Conservation (phyloP, 2,113 vertebrate genomes). For the Antechinus flavipes region DNA sequence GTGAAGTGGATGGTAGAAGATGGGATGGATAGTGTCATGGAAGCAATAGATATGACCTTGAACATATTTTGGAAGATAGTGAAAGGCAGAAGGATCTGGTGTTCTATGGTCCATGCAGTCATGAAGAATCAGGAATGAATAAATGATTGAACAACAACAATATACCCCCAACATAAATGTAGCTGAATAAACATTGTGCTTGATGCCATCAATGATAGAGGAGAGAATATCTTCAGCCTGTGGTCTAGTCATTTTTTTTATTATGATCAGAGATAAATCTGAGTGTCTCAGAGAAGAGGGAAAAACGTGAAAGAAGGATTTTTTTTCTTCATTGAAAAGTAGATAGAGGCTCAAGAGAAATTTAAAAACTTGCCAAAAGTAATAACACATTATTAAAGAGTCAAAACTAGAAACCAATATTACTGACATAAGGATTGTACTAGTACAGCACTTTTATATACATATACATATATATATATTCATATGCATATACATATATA, state of each 20-base stretch:
- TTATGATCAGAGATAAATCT: not conserved
- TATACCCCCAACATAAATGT: not conserved
- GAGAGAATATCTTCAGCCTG: not conserved
- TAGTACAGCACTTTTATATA: not conserved
- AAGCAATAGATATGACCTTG: too few species aligned
- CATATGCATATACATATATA: too few species aligned
- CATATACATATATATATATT: too few species aligned
- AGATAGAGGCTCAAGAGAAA: not conserved
- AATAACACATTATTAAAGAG: not conserved
- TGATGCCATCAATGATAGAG: not conserved
- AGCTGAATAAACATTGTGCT: not conserved
- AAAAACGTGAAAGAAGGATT: not conserved
- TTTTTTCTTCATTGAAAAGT: not conserved
- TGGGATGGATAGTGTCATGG: too few species aligned
- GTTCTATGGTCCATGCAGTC: too few species aligned
- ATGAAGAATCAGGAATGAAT: not conserved
- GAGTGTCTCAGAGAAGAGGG: not conserved
- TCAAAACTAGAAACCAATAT: not conserved
- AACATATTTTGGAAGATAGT: too few species aligned
- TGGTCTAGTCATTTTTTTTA: not conserved
- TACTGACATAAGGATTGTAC: not conserved
- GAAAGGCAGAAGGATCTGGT: too few species aligned
- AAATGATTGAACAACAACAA: not conserved
- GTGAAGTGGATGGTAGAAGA: too few species aligned
- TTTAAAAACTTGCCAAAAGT: not conserved